Base-by-base conservation (phyloP, 2,113 vertebrate species). In the Pseudopodoces humilis region DNA sequence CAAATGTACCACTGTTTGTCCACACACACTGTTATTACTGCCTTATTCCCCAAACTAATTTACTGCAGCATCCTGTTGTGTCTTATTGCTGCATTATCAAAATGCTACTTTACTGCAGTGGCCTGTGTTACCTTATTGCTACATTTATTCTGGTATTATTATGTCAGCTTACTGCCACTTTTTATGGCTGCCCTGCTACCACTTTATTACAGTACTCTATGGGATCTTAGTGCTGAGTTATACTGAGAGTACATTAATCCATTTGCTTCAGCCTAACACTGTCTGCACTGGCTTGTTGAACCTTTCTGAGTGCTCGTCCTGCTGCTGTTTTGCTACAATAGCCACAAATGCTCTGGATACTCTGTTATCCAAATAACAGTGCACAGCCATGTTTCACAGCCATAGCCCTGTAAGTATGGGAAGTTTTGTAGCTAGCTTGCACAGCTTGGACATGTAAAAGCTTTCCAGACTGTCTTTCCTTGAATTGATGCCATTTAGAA, bases 61-160 rank as follows among this genome's bases (percentile, higher is more conserved):
- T 94, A 94, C 92, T 92, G 94, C 93, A 92, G 95, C 76, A 6
- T 90, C 90, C 88, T 90, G 64, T 93, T 86, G 87, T 91, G 90
- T 90, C 92, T 96, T 95, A 95, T 86, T 96, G 88, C 92, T 95
- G 94, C 92, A 93, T 95, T 95, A 92, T 83, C 90, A 90, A 94
- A 94, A 88, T 94, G 86, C 89, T 94, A 95, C 94, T 95, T 97
- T 92, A 95, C 94, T 95, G 92, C 88, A 93, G 94, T 1, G 18
- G 90, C 93, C 93, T 94, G 74, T 92, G 92, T 95, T 96, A 94
- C 95, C 92, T 95, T 96, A 97, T 95, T 96, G 94, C 96, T 97
- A 95, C 91, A 96, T 96, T 96, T 96, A 96, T 97, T 87, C 93
- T 94, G 74, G 92, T 90, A 96, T 94, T 94, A 92, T 94, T 89